Base-by-base conservation (phyloP, 2,797 vertebrate genomes). In the Myioborus melanocephalus region DNA sequence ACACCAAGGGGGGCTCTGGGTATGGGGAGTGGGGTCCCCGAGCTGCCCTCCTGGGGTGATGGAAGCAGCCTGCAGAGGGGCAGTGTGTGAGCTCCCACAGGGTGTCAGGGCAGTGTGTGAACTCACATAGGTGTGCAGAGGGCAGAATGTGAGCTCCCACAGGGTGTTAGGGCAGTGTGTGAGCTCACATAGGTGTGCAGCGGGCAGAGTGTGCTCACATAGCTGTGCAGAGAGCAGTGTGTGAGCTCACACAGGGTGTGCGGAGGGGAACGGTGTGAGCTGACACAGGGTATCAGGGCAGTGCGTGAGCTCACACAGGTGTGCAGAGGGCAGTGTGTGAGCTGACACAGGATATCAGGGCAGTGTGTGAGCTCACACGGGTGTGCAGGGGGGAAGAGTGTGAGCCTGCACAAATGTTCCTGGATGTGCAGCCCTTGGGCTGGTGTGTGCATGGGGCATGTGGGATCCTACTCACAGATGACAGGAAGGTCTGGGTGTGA, bases 21-120 rank as follows among this genome's bases (percentile, higher is more conserved):
- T 14, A 2, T 1, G 12, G 35, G 16, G 6, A 63, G 9, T 50
- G 27, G 4, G 19, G 27, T 19, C 39, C 10, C 12, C 1, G 18
- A 44, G 14, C 46, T 50, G n/a, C 64, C 0, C 0, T 32, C 19
- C 37, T 1, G 1, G 35, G 21, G 10, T 0, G 0, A 8, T 16
- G 56, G 30, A 23, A 50, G 15, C 18, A 63, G 41, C 44, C n/a
- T 53, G 59, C 22, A 44, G 10, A n/a, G 41, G 22, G 21, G 46
- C 7, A 14, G n/a, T 1, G 27, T 37, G 53, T 55, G 35, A 70
- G 52, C 52, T 27, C 56, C 16, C 55, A 35, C 23, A 26, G 34
- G n/a, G 6, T 56, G 21, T 14, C 2, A 23, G 35, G 15, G 35
- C 14, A 37, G 44, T 8, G 44, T 37, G 65, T 50, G 26, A 49